A percentile compares a stretch with the other conserved stretches of the same genome.
Evolutionary conservation across 2,797 vertebrate species (phyloP).

Genomic region (Oreonectes daqikongensis): DNA sequence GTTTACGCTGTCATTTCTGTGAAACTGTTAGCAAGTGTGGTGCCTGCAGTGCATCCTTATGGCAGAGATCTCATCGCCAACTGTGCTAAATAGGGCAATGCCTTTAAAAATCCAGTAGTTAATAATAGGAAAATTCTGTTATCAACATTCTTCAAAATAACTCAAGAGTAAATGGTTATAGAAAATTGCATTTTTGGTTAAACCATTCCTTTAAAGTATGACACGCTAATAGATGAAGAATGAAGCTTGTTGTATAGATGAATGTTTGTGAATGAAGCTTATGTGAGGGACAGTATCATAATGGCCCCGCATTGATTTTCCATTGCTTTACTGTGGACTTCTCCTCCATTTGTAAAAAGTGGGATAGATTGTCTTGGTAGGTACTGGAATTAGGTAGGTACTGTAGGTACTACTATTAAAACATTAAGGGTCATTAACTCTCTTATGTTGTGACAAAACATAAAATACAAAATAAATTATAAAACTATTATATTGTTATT

Average conservation of each 20-base stretch:
- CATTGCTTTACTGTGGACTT: not conserved
- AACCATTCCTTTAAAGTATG: not conserved
- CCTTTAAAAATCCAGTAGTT: constrained; percentile 4
- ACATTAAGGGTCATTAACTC: not conserved
- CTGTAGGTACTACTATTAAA: too few relatives aligned
- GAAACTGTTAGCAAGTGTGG: not conserved
- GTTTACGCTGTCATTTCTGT: constrained; percentile 11
- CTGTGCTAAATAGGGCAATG: constrained; percentile 18
- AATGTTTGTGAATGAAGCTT: not conserved
- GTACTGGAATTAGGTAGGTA: not conserved
- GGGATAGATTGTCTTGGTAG: not conserved
- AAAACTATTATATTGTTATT: too few relatives aligned
- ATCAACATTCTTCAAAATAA: too few relatives aligned
- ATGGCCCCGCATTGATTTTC: not conserved
- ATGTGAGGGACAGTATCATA: not conserved
- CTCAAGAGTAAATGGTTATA: too few relatives aligned
- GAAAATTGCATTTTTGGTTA: too few relatives aligned
- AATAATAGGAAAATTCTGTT: too few relatives aligned
- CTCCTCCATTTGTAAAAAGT: not conserved
- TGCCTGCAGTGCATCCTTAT: constrained; percentile 11
- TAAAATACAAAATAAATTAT: too few relatives aligned
- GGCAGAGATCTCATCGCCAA: constrained; percentile 2
- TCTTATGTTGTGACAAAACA: too few relatives aligned
- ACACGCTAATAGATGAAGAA: not conserved
- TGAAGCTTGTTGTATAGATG: not conserved